Evolutionary conservation across 2,797 vertebrate genomes (phyloP), one percentile per base, ranked within the genome.

Genomic region (Melopsittacus undulatus): DNA sequence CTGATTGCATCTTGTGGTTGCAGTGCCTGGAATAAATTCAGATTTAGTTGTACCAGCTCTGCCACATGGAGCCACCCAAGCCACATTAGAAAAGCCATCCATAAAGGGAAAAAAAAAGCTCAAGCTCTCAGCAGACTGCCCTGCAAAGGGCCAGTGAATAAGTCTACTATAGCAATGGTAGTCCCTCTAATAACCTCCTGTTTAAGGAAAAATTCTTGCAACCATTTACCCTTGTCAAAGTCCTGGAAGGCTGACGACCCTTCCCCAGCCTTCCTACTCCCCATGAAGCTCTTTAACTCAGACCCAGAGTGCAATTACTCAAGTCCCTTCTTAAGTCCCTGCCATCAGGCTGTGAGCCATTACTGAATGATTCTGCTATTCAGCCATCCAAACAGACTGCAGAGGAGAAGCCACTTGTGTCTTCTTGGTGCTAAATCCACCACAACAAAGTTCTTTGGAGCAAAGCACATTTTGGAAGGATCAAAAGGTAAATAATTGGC

Each of bases 61-160:
- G 78, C 34, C 78, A 20, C 16, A 18, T 51, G 61, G 0, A 1
- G 56, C 40, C 67, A 16, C 10, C 13, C 2, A 1, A 87, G 32
- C 54, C 0, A 0, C 0, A 0, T 8, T 43, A 38, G 49, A 82
- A 92, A 73, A 69, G 40, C 48, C 42, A 16, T 15, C 36, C 34
- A 22, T 9, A 62, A 49, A n/a, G 21, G 32, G 17, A 67, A 38
- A 91, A 87, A 51, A 4, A 46, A 73, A 38, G 7, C 30, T 61
- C 78, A 63, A 92, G 67, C 52, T 76, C 64, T 68, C 57, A 62
- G 57, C 42, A 87, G 22, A 59, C 11, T 74, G 45, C n/a, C 24
- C 43, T 67, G n/a, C 16, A 83, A 54, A 73, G 40, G 36, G 9
- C 36, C 83, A 56, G 38, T 42, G 36, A 76, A 62, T 36, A 69